A percentile compares a stretch with the other conserved stretches of the same genome.
phyloP scores from a whole-genome alignment of 2,113 vertebrate genomes.

The Calidris pygmaea region DNA sequence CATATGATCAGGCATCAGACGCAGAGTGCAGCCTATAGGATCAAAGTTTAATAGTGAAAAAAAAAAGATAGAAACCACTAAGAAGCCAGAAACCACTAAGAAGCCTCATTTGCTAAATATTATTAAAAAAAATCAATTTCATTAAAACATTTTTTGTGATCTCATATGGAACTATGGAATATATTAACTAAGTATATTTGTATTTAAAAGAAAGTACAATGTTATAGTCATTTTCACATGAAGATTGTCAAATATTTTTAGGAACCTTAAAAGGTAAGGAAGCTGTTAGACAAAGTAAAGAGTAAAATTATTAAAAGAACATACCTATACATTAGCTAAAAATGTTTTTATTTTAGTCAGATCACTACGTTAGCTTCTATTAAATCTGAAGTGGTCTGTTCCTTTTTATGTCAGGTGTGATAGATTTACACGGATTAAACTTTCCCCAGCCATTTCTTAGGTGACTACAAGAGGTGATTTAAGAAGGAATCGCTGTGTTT shows the following conservation, averaged over 20 bases:
- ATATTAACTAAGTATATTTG: background rate
- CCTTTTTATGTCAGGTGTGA: background rate
- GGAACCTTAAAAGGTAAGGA: background rate
- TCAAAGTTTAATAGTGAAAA: background rate
- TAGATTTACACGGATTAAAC: background rate
- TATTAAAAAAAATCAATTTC: background rate
- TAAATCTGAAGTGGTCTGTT: constrained; percentile 21
- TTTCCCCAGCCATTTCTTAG: background rate
- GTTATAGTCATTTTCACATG: background rate
- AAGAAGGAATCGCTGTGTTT: background rate
- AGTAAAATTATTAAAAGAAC: constrained; percentile 3
- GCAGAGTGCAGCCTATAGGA: background rate
- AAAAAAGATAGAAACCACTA: background rate
- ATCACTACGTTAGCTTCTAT: constrained; percentile 10
- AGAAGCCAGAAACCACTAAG: background rate
- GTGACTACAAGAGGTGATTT: background rate
- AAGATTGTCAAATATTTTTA: background rate
- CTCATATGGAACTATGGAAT: background rate
- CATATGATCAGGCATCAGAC: background rate
- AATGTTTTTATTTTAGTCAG: background rate
- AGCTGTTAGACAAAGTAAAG: background rate
- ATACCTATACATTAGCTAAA: background rate
- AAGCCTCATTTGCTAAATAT: background rate
- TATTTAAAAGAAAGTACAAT: background rate
- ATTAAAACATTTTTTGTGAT: background rate